These are phyloP conservation scores for Omphaloscelis lunosa DNA, from an alignment of 2,888 invertebrate species.

Conservation along the genomic window DNA sequence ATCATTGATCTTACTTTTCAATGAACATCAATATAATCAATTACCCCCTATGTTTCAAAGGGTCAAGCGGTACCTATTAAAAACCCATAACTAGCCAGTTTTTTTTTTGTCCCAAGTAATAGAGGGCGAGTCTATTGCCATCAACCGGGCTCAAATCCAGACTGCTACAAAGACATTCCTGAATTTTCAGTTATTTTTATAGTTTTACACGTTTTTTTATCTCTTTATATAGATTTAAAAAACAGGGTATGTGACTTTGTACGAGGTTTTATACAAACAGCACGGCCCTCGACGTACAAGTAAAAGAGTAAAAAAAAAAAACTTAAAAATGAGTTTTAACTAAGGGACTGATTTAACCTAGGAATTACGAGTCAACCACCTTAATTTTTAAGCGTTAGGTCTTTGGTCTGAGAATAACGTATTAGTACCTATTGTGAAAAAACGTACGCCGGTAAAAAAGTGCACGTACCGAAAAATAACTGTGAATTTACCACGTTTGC, in stretches of 20 bases:
- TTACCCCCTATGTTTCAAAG: too few species aligned
- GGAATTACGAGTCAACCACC: neutral
- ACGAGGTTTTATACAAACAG: neutral
- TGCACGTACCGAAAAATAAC: neutral
- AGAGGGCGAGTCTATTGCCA: too few species aligned
- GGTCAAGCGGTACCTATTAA: too few species aligned
- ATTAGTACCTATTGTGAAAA: neutral
- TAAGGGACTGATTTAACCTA: neutral
- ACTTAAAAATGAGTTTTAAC: neutral
- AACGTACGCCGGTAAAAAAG: conserved; percentile 12
- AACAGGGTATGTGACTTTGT: too few species aligned
- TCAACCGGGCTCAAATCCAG: neutral
- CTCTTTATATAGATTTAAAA: neutral
- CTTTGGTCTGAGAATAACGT: neutral
- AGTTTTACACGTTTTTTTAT: neutral
- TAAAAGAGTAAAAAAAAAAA: neutral
- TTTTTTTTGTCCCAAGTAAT: too few species aligned
- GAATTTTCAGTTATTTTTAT: too few species aligned
- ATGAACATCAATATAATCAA: too few species aligned
- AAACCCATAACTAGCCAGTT: too few species aligned
- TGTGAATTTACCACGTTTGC: neutral
- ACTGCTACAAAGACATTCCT: too few species aligned
- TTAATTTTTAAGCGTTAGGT: neutral
- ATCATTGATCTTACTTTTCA: neutral
- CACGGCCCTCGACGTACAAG: neutral